A percentile compares a stretch with the other conserved stretches of the same genome.
Evolutionary conservation across 2,113 vertebrate genomes (phyloP).

Genomic region (Cygnus buccinator): DNA sequence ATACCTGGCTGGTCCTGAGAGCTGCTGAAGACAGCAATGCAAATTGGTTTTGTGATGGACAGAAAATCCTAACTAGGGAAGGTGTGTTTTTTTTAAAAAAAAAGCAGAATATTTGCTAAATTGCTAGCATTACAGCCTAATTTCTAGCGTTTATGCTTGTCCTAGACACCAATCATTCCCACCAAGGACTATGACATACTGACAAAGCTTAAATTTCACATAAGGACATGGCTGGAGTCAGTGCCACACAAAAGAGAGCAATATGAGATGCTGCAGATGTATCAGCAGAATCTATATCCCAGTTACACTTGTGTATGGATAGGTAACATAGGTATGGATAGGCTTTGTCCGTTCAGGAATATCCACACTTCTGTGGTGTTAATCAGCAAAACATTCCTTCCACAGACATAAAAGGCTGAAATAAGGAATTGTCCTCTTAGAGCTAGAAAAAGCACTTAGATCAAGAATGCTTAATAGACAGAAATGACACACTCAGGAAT

Average conservation of each 20-base stretch:
- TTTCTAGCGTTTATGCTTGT: background rate
- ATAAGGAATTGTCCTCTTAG: background rate
- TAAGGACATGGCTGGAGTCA: background rate
- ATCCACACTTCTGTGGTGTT: background rate
- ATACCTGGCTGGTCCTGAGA: rapidly evolving
- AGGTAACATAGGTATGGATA: background rate
- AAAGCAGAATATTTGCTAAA: background rate
- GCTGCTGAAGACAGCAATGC: background rate
- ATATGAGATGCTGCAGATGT: background rate
- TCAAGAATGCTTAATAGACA: background rate
- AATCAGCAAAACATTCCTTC: background rate
- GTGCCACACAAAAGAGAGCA: rapidly evolving
- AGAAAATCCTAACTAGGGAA: background rate
- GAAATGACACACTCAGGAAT: background rate
- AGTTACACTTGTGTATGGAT: no score
- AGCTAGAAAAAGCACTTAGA: background rate
- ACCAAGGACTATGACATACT: rapidly evolving
- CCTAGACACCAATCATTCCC: rapidly evolving
- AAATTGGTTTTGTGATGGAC: background rate
- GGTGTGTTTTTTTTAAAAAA: background rate
- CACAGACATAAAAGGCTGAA: background rate
- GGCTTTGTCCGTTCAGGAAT: background rate
- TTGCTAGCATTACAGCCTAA: background rate
- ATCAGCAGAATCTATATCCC: background rate
- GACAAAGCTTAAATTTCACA: background rate